Conservation (phyloP, 2,113 vertebrate species). For the Bothrops jararaca region DNA sequence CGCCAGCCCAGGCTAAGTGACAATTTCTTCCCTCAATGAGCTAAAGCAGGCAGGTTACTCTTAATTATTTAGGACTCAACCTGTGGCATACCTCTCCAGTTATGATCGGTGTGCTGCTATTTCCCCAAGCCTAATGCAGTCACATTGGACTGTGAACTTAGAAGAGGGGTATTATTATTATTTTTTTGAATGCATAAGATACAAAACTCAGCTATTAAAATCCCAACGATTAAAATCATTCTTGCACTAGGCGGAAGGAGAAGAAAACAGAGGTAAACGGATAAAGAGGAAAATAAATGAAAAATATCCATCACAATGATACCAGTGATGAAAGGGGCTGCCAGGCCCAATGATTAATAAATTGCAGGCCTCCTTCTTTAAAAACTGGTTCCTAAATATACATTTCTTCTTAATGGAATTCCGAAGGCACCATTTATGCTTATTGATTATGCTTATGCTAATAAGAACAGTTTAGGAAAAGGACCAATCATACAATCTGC, state of each 20-base stretch:
- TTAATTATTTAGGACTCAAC: constrained; percentile 56
- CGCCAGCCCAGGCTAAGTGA: constrained; percentile 37
- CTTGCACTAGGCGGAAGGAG: background rate
- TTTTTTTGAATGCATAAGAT: background rate
- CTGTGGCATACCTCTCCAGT: constrained; percentile 29
- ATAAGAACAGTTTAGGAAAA: background rate
- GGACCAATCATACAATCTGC: background rate
- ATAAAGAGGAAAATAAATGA: background rate
- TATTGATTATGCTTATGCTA: background rate
- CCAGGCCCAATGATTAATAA: background rate
- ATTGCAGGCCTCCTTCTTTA: background rate
- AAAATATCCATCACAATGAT: background rate
- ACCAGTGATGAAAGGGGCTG: background rate
- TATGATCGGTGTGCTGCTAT: background rate
- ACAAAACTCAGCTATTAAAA: background rate
- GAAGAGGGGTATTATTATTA: background rate
- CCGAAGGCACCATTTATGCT: background rate
- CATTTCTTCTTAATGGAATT: background rate
- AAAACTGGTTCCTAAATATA: background rate
- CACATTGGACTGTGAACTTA: background rate
- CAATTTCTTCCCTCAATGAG: constrained; percentile 30
- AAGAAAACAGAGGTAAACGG: background rate
- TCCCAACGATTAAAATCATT: background rate
- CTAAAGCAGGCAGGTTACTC: constrained; percentile 41
- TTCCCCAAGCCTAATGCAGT: background rate